Percentiles rank a stretch among this genome's conserved stretches.
phyloP scores from a whole-genome alignment of 2,113 vertebrate species.

The Petromus typicus region DNA sequence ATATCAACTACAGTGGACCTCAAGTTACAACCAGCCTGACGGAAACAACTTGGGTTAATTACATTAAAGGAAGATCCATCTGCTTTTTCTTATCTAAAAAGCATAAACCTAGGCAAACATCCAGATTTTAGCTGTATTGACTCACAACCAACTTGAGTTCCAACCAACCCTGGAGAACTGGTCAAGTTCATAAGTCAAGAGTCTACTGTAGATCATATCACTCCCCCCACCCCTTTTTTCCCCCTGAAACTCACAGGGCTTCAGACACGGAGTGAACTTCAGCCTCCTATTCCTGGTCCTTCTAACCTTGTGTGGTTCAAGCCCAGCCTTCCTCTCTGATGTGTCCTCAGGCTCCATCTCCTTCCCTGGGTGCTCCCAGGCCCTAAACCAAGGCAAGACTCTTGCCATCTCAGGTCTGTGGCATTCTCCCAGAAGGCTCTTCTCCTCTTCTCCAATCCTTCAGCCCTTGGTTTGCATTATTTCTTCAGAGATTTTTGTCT shows the following conservation, averaged over 20 bases:
- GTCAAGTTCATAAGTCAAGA: too few relatives aligned
- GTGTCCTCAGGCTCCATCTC: background rate
- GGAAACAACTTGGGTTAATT: too few relatives aligned
- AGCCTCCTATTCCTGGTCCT: background rate
- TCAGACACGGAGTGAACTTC: background rate
- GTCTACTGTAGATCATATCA: background rate
- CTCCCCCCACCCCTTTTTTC: background rate
- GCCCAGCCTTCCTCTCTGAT: background rate
- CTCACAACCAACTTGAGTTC: too few relatives aligned
- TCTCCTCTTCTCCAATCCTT: background rate
- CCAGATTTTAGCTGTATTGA: too few relatives aligned
- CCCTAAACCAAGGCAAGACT: background rate
- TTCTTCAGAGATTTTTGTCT: background rate
- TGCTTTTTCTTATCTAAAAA: too few relatives aligned
- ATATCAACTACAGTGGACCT: background rate
- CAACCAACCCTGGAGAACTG: too few relatives aligned
- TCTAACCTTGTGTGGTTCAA: background rate
- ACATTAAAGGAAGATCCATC: too few relatives aligned
- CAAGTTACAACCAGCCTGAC: too few relatives aligned
- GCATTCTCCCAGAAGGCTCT: background rate
- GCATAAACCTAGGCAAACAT: too few relatives aligned
- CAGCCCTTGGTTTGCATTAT: background rate
- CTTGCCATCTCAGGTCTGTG: background rate
- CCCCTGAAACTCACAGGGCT: background rate
- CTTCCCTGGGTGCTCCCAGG: background rate